Percentiles rank a stretch among this genome's conserved stretches.
Evolutionary conservation across 2,888 invertebrate species (phyloP).

Genomic region (Nematopogon swammerdamellus): DNA sequence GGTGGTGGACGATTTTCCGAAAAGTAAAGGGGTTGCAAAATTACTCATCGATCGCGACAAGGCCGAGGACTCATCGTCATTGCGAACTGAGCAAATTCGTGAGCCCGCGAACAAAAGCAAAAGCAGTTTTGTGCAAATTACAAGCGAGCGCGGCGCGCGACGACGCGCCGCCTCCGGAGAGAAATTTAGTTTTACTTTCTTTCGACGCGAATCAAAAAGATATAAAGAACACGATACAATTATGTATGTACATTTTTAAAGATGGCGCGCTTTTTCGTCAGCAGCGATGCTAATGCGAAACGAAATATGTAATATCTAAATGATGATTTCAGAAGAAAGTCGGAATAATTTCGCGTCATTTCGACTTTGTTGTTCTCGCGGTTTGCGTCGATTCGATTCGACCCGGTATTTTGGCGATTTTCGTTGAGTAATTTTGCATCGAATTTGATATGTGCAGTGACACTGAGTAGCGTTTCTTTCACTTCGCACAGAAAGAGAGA

Average conservation of each 20-base stretch:
- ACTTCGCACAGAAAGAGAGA: too few species aligned
- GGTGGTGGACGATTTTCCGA: neutral
- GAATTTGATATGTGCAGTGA: too few species aligned
- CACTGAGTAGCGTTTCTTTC: too few species aligned
- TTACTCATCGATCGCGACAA: neutral
- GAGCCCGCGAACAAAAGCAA: neutral
- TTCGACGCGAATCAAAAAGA: neutral
- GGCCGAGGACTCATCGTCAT: neutral
- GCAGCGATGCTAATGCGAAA: neutral
- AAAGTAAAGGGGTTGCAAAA: neutral
- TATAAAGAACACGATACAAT: neutral
- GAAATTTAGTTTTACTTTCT: neutral
- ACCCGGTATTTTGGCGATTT: too few species aligned
- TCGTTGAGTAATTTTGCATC: neutral
- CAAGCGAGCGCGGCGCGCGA: neutral
- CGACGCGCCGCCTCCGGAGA: neutral
- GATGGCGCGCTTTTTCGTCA: neutral
- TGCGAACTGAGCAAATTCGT: neutral
- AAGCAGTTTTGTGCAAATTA: neutral
- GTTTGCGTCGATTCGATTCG: neutral
- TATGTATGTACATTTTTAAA: neutral
- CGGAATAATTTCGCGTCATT: neutral
- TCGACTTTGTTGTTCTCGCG: neutral
- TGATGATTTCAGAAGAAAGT: neutral
- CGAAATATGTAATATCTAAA: neutral